Percentiles rank a stretch among this genome's conserved stretches.
These are phyloP conservation scores for Campoletis raptor DNA, from an alignment of 2,888 invertebrate species.

Conservation along the genomic window DNA sequence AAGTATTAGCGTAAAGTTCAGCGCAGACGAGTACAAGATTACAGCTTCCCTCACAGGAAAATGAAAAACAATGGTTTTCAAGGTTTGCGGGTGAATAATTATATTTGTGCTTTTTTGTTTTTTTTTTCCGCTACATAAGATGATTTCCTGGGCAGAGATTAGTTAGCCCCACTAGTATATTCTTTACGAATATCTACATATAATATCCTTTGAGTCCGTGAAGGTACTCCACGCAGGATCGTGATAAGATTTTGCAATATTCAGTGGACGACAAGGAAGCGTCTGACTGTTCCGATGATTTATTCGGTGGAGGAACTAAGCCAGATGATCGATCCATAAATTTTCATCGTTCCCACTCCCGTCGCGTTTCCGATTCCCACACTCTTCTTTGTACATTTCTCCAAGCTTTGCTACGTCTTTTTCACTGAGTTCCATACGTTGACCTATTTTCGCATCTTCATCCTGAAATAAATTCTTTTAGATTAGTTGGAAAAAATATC, in stretches of 20 bases:
- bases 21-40: no score
- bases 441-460: constrained; percentile 86
- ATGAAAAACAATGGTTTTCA: no score
- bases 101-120: no score
- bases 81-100: no score
- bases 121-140: no score
- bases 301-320: constrained; percentile 32
- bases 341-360: constrained; percentile 11
- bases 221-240: no score
- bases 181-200: no score
- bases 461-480: constrained; percentile 79
- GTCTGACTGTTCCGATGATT: neutral
- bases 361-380: constrained; percentile 71
- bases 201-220: no score
- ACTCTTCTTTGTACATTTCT: constrained; percentile 86
- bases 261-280: neutral
- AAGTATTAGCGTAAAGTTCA: no score
- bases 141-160: no score
- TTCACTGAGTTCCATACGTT: constrained; percentile 86
- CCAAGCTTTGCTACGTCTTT: constrained; percentile 87
- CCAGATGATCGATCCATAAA: constrained; percentile 37
- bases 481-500: neutral
- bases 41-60: no score
- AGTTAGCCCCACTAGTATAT: no score
- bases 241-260: neutral